Conservation (phyloP, 2,888 invertebrate genomes). For the Drymonia ruficornis region DNA sequence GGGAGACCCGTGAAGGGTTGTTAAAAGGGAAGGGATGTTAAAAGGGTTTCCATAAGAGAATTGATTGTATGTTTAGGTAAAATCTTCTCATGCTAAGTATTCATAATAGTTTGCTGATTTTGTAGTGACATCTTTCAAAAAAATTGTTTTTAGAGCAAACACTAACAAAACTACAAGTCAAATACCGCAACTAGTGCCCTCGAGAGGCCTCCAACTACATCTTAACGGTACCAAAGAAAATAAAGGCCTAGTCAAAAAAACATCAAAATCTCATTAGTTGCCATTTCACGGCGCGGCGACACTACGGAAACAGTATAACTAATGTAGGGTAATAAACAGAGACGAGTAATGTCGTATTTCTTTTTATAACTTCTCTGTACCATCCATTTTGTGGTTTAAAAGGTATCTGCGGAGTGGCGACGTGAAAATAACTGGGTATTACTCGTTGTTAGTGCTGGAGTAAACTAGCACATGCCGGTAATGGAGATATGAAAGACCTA, state of each 20-base stretch:
- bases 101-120: too few relatives aligned
- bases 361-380: conserved; percentile 80
- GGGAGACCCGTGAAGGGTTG: too few relatives aligned
- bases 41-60: too few relatives aligned
- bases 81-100: too few relatives aligned
- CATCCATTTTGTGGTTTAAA: conserved; percentile 79
- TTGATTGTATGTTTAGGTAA: too few relatives aligned
- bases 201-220: conserved; percentile 58
- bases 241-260: conserved; percentile 85
- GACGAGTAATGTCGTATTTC: conserved; percentile 81
- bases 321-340: conserved; percentile 83
- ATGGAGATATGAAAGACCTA: conserved; percentile 17
- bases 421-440: conserved; percentile 42
- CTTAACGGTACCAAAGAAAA: conserved; percentile 72
- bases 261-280: conserved; percentile 85
- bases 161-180: conserved; percentile 4
- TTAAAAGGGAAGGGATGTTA: too few relatives aligned
- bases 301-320: conserved; percentile 84
- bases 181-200: conserved; percentile 34
- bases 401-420: conserved; percentile 64
- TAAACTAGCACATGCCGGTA: conserved; percentile 30
- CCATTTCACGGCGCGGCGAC: conserved; percentile 83
- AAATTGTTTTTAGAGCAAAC: not conserved
- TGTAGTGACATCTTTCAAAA: too few relatives aligned
- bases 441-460: conserved; percentile 37